These are phyloP conservation scores for Peucedramus taeniatus DNA, from an alignment of 2,113 vertebrate species.

Conservation along the genomic window DNA sequence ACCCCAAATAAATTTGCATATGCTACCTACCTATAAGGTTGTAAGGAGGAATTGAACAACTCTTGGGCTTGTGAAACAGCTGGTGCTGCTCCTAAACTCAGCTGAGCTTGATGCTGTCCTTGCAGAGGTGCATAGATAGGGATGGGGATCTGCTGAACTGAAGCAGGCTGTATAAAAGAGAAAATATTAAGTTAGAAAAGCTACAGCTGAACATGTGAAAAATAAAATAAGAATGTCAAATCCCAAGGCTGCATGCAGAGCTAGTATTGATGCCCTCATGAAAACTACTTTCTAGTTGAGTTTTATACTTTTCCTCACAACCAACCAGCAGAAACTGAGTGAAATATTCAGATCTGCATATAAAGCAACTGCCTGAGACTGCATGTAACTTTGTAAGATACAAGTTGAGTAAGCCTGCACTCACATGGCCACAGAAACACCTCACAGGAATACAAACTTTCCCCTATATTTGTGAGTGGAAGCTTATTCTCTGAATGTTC, in stretches of 20 bases:
- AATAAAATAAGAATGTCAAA: background rate
- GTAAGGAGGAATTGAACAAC: conserved; percentile 91
- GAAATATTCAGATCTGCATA: background rate
- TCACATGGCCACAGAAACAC: background rate
- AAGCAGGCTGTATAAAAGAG: conserved; percentile 76
- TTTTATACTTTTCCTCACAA: background rate
- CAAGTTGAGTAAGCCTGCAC: background rate
- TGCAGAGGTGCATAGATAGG: conserved; percentile 93
- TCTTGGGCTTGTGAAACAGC: conserved; percentile 95
- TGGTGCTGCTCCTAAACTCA: conserved; percentile 86
- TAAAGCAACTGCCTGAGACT: background rate
- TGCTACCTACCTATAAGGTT: conserved; percentile 84
- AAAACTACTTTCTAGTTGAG: background rate
- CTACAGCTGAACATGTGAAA: background rate
- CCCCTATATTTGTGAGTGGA: background rate
- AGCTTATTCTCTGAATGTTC: background rate
- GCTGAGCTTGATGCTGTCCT: conserved; percentile 87
- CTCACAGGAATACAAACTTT: background rate
- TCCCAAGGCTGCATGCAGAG: background rate
- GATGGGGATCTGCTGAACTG: conserved; percentile 95
- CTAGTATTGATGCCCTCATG: background rate
- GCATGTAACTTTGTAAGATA: background rate
- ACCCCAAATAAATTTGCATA: background rate
- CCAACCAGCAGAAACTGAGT: background rate
- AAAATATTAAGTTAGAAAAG: background rate